Conservation (phyloP, 2,113 vertebrate genomes). For the Pseudopipra pipra region DNA sequence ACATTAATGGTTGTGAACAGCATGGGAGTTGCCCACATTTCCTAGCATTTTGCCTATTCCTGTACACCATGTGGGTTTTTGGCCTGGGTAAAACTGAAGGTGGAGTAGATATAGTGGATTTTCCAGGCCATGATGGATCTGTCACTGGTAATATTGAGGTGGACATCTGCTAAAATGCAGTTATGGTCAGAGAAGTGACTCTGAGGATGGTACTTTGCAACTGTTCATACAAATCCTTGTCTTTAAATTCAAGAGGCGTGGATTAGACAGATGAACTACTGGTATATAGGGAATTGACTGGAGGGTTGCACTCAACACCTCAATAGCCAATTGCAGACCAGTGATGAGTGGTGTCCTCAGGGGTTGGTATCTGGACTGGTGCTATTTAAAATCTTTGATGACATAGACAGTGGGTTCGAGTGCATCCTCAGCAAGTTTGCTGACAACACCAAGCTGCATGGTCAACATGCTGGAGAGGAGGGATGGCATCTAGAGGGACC, state of each 20-base stretch:
- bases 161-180: slow-evolving; percentile 62
- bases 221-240: neutral
- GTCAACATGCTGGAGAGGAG: neutral
- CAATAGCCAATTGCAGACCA: neutral
- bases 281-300: neutral
- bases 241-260: neutral
- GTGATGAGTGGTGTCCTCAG: neutral
- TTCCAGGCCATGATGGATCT: slow-evolving; percentile 22
- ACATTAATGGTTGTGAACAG: slow-evolving; percentile 33
- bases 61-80: slow-evolving; percentile 18
- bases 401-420: neutral
- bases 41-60: slow-evolving; percentile 55
- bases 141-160: neutral
- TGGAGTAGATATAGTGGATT: neutral
- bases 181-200: slow-evolving; percentile 2
- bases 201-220: neutral
- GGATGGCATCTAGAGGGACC: neutral
- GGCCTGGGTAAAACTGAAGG: slow-evolving; percentile 10
- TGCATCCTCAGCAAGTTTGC: neutral
- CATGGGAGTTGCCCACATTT: slow-evolving; percentile 45
- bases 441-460: neutral
- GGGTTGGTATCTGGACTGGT: neutral
- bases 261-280: neutral
- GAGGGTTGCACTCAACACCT: neutral
- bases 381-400: neutral